Conservation (phyloP, 2,113 vertebrate species). For the Anguilla rostrata region DNA sequence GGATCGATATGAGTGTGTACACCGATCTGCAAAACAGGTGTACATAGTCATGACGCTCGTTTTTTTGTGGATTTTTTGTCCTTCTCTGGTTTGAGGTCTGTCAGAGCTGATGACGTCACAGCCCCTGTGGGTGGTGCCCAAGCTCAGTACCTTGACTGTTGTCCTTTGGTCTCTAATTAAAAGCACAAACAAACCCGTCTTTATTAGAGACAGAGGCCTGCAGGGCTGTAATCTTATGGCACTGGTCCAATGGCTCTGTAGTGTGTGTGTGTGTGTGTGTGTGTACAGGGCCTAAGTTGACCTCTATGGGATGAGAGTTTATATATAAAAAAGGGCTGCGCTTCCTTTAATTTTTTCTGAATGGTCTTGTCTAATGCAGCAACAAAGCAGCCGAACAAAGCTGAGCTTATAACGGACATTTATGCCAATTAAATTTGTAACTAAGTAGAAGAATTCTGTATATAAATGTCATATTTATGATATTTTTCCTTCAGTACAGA, state of each 20-base stretch:
- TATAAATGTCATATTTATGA: background rate
- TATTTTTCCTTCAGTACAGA: background rate
- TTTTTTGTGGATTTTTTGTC: background rate
- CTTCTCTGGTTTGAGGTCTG: background rate
- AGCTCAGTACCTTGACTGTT: background rate
- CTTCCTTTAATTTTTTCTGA: background rate
- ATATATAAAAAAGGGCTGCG: background rate
- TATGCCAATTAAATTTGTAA: background rate
- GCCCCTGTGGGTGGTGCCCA: no score
- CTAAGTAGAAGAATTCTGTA: background rate
- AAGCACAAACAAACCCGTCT: conserved; percentile 3
- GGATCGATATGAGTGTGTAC: background rate
- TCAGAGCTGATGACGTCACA: background rate
- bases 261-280: background rate
- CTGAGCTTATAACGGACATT: background rate
- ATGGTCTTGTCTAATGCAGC: background rate
- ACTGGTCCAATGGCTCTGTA: background rate
- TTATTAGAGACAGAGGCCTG: background rate
- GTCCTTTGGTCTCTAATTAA: background rate
- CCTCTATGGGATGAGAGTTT: background rate
- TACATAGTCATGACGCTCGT: background rate
- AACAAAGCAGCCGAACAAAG: background rate
- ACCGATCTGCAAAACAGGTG: background rate
- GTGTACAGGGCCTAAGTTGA: background rate
- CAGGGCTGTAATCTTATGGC: background rate